A percentile compares a stretch with the other conserved stretches of the same genome.
Conservation (phyloP, 1,140 invertebrate species). For the Apis laboriosa region DNA sequence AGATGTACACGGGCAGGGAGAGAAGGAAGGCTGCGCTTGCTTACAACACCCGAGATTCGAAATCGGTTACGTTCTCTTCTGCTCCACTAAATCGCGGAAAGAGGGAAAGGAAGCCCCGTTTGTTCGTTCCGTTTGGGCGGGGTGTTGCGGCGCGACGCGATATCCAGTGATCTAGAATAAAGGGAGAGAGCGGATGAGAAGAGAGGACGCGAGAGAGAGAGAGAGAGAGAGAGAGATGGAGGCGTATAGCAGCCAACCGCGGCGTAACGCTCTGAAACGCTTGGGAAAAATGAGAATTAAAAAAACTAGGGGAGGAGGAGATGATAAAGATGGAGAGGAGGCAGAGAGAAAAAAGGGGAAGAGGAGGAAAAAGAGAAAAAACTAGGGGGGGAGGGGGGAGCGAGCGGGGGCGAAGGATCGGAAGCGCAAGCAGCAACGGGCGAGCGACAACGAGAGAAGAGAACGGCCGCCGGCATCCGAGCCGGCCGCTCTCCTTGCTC, state of each 20-base stretch:
- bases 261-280: slow-evolving; percentile 77
- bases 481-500: slow-evolving; percentile 57
- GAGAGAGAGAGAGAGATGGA: background rate
- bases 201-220: background rate
- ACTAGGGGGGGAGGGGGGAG: slow-evolving; percentile 42
- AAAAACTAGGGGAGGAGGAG: background rate
- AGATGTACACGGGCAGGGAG: too few species aligned
- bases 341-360: too few species aligned
- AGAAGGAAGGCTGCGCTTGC: background rate
- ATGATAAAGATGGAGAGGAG: too few species aligned
- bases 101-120: slow-evolving; percentile 39
- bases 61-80: slow-evolving; percentile 64
- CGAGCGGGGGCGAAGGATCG: slow-evolving; percentile 57
- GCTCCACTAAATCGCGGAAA: slow-evolving; percentile 62
- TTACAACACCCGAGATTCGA: slow-evolving; percentile 29
- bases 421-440: slow-evolving; percentile 52
- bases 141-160: background rate
- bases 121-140: background rate
- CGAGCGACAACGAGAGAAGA: slow-evolving; percentile 41
- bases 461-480: slow-evolving; percentile 28
- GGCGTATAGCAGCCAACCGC: slow-evolving; percentile 53
- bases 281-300: slow-evolving; percentile 55
- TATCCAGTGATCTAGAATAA: slow-evolving; percentile 48
- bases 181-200: background rate
- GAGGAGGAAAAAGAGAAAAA: slow-evolving; percentile 2